These are phyloP conservation scores for Cranoglanis bouderius DNA, from an alignment of 2,113 vertebrate genomes.

Conservation along the genomic window DNA sequence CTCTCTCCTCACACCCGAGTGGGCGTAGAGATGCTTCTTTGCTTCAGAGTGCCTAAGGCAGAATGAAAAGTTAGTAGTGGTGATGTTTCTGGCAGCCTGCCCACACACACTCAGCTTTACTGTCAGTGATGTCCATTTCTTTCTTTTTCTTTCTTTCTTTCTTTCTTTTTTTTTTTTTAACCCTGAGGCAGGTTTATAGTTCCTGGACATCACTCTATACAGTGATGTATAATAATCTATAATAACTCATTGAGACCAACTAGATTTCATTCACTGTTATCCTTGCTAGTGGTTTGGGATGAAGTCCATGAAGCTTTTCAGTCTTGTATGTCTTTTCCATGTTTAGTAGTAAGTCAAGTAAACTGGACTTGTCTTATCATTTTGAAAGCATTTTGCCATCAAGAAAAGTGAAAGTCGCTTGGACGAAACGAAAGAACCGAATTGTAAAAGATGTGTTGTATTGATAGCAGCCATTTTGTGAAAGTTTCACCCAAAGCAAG, in stretches of 20 bases:
- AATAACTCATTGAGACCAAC: background rate
- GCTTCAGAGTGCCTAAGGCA: slow-evolving; percentile 31
- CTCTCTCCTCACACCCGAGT: background rate
- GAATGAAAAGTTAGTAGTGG: slow-evolving; percentile 41
- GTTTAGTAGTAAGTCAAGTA: background rate
- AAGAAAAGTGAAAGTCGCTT: background rate
- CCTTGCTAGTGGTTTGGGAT: background rate
- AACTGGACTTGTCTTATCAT: background rate
- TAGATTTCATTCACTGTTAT: background rate
- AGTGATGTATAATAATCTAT: too few species aligned
- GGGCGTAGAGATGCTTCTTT: slow-evolving; percentile 12
- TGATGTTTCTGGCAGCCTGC: slow-evolving; percentile 28
- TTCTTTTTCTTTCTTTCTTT: background rate
- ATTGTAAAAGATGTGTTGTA: background rate
- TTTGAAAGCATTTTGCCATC: background rate
- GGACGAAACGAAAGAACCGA: background rate
- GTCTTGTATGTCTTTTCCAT: background rate
- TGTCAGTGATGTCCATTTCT: slow-evolving; percentile 1
- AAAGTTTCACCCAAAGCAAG: too few species aligned
- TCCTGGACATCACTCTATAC: background rate
- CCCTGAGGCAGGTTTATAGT: background rate
- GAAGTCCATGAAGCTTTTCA: background rate
- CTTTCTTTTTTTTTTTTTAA: background rate
- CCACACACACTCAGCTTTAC: slow-evolving; percentile 31
- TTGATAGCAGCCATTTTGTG: background rate